A percentile compares a stretch with the other conserved stretches of the same genome.
These are phyloP conservation scores for Acronicta aceris DNA, from an alignment of 2,888 invertebrate genomes.

Conservation along the genomic window DNA sequence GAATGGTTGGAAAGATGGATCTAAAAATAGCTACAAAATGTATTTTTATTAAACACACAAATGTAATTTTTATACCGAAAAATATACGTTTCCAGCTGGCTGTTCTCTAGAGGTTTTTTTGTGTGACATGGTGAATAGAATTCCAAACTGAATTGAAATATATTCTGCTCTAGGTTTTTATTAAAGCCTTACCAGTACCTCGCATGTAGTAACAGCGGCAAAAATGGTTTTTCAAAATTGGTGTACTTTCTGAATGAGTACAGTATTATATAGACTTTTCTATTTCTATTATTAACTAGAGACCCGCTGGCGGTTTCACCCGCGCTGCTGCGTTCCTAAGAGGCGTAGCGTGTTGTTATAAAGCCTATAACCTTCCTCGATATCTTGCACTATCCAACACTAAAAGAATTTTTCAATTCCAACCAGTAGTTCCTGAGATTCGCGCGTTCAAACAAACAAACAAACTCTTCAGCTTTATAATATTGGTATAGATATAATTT, in stretches of 20 bases:
- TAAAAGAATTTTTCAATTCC: too few relatives aligned
- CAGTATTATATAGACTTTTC: neutral
- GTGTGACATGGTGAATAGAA: slow-evolving; percentile 26
- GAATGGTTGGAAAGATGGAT: neutral
- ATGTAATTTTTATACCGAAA: slow-evolving; percentile 9
- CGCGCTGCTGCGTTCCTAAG: too few relatives aligned
- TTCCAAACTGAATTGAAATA: slow-evolving; percentile 42
- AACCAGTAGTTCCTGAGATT: too few relatives aligned
- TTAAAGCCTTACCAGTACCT: slow-evolving; percentile 28
- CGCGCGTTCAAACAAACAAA: too few relatives aligned
- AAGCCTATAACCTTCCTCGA: too few relatives aligned
- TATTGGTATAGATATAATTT: too few relatives aligned
- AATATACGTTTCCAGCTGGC: slow-evolving; percentile 12
- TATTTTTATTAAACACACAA: slow-evolving; percentile 15
- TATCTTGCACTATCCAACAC: too few relatives aligned
- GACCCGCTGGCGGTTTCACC: too few relatives aligned
- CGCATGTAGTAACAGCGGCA: slow-evolving; percentile 14
- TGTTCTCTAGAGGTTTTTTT: slow-evolving; percentile 34
- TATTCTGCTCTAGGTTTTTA: slow-evolving; percentile 44
- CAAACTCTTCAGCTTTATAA: too few relatives aligned
- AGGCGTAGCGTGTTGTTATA: too few relatives aligned
- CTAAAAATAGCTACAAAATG: neutral
- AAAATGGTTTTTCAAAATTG: slow-evolving; percentile 11
- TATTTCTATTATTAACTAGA: too few relatives aligned
- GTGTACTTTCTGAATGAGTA: slow-evolving; percentile 21